Conservation (phyloP, 2,113 vertebrate species). For the Laterallus jamaicensis region DNA sequence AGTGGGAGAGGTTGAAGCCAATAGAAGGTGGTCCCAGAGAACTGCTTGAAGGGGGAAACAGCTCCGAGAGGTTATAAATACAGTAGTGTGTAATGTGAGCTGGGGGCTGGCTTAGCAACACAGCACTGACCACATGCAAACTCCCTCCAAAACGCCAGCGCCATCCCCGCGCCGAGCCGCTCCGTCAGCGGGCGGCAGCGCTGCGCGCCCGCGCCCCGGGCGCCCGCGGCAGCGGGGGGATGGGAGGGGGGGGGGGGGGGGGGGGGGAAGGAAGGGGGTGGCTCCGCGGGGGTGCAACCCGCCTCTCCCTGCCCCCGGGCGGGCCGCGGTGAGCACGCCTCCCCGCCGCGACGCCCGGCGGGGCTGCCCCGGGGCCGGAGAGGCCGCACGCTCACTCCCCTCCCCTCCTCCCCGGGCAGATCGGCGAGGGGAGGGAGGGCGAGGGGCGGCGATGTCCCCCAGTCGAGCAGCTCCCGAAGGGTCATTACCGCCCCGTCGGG, state of each 20-base stretch:
- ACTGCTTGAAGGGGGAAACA: constrained; percentile 85
- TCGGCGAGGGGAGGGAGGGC: not conserved
- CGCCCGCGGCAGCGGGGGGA: not conserved
- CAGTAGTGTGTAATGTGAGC: constrained; percentile 94
- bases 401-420: not conserved
- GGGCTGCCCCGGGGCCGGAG: not conserved
- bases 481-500: not conserved
- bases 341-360: not conserved
- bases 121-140: constrained; percentile 91
- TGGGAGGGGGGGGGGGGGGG: too few species aligned
- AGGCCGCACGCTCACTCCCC: not conserved
- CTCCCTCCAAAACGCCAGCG: constrained; percentile 82
- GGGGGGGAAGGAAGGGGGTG: not conserved
- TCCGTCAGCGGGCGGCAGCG: constrained; percentile 48
- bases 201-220: constrained; percentile 8
- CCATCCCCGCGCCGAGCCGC: constrained; percentile 51
- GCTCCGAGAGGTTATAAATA: constrained; percentile 97
- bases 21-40: constrained; percentile 90
- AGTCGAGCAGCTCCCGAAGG: not conserved
- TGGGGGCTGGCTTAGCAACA: constrained; percentile 94
- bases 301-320: not conserved
- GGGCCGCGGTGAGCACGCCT: not conserved
- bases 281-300: not conserved
- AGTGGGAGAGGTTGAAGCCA: constrained; percentile 81
- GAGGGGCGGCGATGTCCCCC: not conserved